Base-by-base conservation (phyloP, 2,888 invertebrate genomes). In the Neuroscelio doddi region DNA sequence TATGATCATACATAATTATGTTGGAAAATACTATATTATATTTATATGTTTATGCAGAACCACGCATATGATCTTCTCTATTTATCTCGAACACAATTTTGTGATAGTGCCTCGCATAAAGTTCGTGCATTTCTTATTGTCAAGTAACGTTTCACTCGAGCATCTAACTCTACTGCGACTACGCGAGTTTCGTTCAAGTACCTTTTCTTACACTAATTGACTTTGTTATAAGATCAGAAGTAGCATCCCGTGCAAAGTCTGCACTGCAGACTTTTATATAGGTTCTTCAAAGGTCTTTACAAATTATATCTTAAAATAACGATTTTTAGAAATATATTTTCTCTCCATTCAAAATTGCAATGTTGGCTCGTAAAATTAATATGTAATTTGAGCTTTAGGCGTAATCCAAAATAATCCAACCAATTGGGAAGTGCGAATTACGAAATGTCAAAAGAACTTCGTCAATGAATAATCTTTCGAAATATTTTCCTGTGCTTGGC, bases 171-270 rank as follows among this genome's bases (percentile, higher is more conserved):
- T 14, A 24, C 15, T 17, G 14, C 39, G 21, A 39, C 15, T 36
- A 26, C 38, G 46, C 39, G 10, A 30, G 34, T 55, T 14, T 44
- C 9, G 38, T 36, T 17, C 51, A 10, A 56, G 34, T n/a, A n/a
- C 26, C 39, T 57, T 52, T 64, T 50, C 34, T 52, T 39, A n/a
- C 57, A 8, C 52, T 47, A 64, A 57, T 64, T 52, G 47, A 57
- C 47, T 64, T 5, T 12, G 27, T 52, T 52, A 50, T 55, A 24
- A 49, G 12, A 27, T 38, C 30, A 38, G 30, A 32, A 30, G 45
- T 24, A 21, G 39, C 21, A n/a, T 39, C 39, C 1, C 16, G 21
- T 17, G 39, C 10, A 39, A 39, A 17, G n/a, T 16, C 39, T 26
- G 39, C 30, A 39, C 10, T 10, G 26, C 49, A 16, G 29, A 12